Percentiles rank a stretch among this genome's conserved stretches.
phyloP scores from a whole-genome alignment of 1,140 invertebrate genomes.

The Sitobion miscanthi region DNA sequence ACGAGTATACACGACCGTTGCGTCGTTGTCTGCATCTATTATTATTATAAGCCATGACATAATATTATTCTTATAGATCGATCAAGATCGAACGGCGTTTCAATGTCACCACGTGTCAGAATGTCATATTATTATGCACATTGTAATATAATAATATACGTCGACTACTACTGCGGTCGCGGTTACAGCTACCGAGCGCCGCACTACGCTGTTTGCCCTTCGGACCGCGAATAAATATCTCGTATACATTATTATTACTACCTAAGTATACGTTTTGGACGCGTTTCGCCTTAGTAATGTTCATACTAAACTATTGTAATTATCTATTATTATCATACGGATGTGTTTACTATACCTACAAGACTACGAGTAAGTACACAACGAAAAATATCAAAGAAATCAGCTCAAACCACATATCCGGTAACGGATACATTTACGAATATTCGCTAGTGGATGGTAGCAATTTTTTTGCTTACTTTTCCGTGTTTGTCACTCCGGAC shows the following conservation, averaged over 20 bases:
- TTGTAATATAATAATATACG: not conserved
- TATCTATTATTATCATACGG: not conserved
- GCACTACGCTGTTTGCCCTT: not conserved
- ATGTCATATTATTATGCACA: not conserved
- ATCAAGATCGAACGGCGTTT: not conserved
- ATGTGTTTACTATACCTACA: not conserved
- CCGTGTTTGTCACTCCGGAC: not conserved
- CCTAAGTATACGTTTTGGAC: not conserved
- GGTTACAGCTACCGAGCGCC: not conserved
- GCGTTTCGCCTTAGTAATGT: not conserved
- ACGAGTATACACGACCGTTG: not conserved
- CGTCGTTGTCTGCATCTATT: not conserved
- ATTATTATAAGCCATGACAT: not conserved
- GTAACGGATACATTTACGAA: not conserved
- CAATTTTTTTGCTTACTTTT: not conserved
- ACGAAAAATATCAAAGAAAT: not conserved
- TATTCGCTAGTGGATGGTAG: not conserved
- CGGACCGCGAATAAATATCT: not conserved
- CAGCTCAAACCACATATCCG: not conserved
- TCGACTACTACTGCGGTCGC: not conserved
- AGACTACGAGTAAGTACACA: not conserved
- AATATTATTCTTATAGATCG: not conserved
- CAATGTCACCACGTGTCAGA: constrained; percentile 4
- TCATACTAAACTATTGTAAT: not conserved
- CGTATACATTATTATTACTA: not conserved